Evolutionary conservation across 2,888 invertebrate genomes (phyloP).

Genomic region (Nasonia oneida): DNA sequence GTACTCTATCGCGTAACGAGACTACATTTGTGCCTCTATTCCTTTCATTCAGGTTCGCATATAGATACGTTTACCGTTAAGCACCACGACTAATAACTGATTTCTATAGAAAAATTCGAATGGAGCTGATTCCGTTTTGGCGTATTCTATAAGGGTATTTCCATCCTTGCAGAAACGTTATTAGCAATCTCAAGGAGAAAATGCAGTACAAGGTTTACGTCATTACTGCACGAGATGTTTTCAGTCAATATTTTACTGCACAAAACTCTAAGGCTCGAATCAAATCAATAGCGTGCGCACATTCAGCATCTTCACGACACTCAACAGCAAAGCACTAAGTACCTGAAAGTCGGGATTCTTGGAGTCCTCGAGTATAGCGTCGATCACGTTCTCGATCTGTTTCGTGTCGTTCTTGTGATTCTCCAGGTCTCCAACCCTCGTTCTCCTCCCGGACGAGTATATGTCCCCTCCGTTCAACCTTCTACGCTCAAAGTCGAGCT

Average conservation of each 20-base stretch:
- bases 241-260: not conserved
- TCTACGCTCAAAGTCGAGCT: constrained; percentile 70
- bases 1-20: constrained; percentile 41
- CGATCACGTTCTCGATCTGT: constrained; percentile 78
- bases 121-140: not conserved
- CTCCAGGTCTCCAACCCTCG: constrained; percentile 78
- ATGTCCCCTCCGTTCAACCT: constrained; percentile 70
- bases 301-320: not conserved
- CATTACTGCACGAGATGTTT: constrained; percentile 40
- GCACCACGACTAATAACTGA: not conserved
- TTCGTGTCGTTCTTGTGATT: constrained; percentile 79
- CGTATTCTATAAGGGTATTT: not conserved
- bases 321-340: not conserved
- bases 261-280: not conserved
- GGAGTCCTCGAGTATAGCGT: constrained; percentile 77
- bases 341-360: constrained; percentile 79
- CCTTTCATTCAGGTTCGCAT: constrained; percentile 28
- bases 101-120: not conserved
- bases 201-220: constrained; percentile 22
- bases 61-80: not conserved
- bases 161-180: not conserved
- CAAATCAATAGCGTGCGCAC: not conserved
- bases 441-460: constrained; percentile 71
- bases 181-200: not conserved
- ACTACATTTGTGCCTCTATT: not conserved